A percentile compares a stretch with the other conserved stretches of the same genome.
phyloP scores from a whole-genome alignment of 2,888 invertebrate genomes.

The Biston stratarius region DNA sequence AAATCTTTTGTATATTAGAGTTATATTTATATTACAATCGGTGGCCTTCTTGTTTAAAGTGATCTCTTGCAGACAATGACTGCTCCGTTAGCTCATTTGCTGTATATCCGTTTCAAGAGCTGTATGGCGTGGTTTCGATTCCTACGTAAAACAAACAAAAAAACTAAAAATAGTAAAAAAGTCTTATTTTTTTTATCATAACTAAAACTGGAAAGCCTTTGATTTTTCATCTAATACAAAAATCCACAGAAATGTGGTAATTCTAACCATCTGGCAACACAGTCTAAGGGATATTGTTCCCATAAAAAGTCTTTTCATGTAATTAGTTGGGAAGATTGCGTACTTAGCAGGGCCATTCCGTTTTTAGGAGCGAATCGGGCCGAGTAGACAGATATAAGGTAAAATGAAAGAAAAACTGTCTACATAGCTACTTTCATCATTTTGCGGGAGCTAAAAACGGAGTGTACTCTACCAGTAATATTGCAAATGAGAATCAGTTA shows the following conservation, averaged over 20 bases:
- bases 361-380: slow-evolving; percentile 26
- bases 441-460: not conserved
- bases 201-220: too few species aligned
- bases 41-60: too few species aligned
- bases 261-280: slow-evolving; percentile 25
- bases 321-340: slow-evolving; percentile 32
- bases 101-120: too few species aligned
- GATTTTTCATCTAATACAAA: too few species aligned
- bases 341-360: slow-evolving; percentile 31
- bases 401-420: slow-evolving; percentile 6
- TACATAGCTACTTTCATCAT: not conserved
- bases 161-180: not conserved
- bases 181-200: not conserved
- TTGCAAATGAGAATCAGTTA: not conserved
- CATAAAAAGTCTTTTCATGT: slow-evolving; percentile 32
- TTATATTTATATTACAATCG: too few species aligned
- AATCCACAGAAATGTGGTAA: not conserved
- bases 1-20: too few species aligned
- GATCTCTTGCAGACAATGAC: too few species aligned
- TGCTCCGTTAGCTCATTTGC: too few species aligned
- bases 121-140: too few species aligned
- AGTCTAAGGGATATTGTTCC: slow-evolving; percentile 19
- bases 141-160: too few species aligned
- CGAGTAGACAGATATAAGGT: slow-evolving; percentile 9
- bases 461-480: not conserved